Percentiles rank a stretch among this genome's conserved stretches.
Conservation (phyloP, 2,888 invertebrate genomes). For the Serrognathus titanus region DNA sequence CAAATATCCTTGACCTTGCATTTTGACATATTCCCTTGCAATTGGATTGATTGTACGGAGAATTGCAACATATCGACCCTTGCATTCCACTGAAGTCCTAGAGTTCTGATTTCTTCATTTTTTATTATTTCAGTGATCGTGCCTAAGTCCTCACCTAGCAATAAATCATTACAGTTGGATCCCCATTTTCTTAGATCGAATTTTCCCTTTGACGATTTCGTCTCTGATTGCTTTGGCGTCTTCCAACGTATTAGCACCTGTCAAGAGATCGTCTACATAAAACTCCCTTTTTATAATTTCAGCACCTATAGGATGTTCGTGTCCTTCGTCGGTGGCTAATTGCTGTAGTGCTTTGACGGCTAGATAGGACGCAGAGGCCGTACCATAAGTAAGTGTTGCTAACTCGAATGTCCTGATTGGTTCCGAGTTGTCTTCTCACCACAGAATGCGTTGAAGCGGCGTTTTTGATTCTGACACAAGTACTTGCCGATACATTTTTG, state of each 20-base stretch:
- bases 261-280: neutral
- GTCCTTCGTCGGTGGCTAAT: too few species aligned
- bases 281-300: too few species aligned
- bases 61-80: slow-evolving; percentile 1
- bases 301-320: too few species aligned
- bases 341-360: too few species aligned
- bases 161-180: neutral
- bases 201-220: neutral
- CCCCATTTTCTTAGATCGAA: slow-evolving; percentile 1
- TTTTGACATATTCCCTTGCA: too few species aligned
- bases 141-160: too few species aligned
- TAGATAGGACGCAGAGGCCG: too few species aligned
- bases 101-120: neutral
- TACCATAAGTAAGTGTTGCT: too few species aligned
- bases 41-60: neutral
- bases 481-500: neutral
- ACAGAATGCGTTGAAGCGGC: too few species aligned
- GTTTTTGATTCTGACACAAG: too few species aligned
- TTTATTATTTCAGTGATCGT: neutral
- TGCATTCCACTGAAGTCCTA: slow-evolving; percentile 1
- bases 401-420: too few species aligned
- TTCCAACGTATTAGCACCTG: neutral
- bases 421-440: too few species aligned
- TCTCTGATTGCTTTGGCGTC: neutral
- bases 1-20: neutral